Percentiles rank a stretch among this genome's conserved stretches.
Conservation (phyloP, 2,797 vertebrate genomes). For the Alosa sapidissima region DNA sequence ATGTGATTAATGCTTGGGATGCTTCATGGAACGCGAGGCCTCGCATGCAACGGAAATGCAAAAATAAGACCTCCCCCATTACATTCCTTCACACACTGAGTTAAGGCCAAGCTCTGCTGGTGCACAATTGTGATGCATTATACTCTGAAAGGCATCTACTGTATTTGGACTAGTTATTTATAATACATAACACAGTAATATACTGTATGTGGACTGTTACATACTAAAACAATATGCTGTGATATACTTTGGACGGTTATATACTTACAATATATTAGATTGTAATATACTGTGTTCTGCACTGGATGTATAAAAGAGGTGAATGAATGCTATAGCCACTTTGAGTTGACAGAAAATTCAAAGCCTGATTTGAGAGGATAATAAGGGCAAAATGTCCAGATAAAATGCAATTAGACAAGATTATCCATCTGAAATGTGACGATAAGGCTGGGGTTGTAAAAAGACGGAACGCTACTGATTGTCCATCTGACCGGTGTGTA, state of each 20-base stretch:
- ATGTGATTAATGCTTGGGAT: conserved; percentile 72
- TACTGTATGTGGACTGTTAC: neutral
- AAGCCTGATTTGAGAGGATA: neutral
- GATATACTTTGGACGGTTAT: neutral
- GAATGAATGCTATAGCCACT: neutral
- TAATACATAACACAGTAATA: neutral
- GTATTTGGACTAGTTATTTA: neutral
- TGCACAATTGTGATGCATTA: neutral
- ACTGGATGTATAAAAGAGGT: neutral
- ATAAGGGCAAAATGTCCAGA: neutral
- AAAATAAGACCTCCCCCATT: neutral
- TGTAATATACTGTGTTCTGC: neutral
- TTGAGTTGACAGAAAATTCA: neutral
- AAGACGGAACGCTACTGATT: neutral
- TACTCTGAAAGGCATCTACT: neutral
- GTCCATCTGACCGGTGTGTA: neutral
- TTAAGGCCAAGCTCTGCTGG: neutral
- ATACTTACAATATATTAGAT: neutral
- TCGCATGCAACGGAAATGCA: conserved; percentile 41
- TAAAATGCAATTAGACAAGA: neutral
- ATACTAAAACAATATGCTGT: neutral
- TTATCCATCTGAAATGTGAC: neutral
- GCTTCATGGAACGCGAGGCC: conserved; percentile 63
- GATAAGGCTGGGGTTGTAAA: neutral
- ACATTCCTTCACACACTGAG: neutral